These are phyloP conservation scores for Etheostoma cragini DNA, from an alignment of 2,113 vertebrate species.

Conservation along the genomic window DNA sequence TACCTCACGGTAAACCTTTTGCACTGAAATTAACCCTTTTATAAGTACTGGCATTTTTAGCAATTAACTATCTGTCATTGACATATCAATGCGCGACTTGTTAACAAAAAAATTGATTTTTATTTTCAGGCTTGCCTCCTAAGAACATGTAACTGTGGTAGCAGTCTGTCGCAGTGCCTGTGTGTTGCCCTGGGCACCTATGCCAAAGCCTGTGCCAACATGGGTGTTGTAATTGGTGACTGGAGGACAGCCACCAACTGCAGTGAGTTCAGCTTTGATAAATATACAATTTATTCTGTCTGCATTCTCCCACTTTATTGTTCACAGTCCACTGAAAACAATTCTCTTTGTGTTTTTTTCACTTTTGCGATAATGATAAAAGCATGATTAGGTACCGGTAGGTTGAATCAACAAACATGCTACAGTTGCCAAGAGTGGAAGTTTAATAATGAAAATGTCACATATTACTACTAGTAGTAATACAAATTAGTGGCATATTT, in stretches of 20 bases:
- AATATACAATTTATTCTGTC: background rate
- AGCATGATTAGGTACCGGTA: too few species aligned
- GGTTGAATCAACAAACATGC: too few species aligned
- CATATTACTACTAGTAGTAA: too few species aligned
- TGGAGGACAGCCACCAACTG: conserved; percentile 80
- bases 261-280: conserved; percentile 68
- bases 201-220: conserved; percentile 76
- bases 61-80: too few species aligned
- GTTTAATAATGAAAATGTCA: too few species aligned
- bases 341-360: too few species aligned
- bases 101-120: background rate
- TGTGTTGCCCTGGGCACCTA: conserved; percentile 81
- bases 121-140: conserved; percentile 75
- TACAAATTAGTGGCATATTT: too few species aligned
- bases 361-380: too few species aligned
- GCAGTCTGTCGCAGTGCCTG: conserved; percentile 54
- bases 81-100: background rate
- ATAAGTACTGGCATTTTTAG: background rate
- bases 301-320: background rate
- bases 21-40: background rate
- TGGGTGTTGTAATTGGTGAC: conserved; percentile 72
- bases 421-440: too few species aligned
- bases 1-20: conserved; percentile 73
- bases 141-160: conserved; percentile 71
- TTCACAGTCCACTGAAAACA: background rate